These are phyloP conservation scores for Pelusios castaneus DNA, from an alignment of 2,113 vertebrate species.

Conservation along the genomic window DNA sequence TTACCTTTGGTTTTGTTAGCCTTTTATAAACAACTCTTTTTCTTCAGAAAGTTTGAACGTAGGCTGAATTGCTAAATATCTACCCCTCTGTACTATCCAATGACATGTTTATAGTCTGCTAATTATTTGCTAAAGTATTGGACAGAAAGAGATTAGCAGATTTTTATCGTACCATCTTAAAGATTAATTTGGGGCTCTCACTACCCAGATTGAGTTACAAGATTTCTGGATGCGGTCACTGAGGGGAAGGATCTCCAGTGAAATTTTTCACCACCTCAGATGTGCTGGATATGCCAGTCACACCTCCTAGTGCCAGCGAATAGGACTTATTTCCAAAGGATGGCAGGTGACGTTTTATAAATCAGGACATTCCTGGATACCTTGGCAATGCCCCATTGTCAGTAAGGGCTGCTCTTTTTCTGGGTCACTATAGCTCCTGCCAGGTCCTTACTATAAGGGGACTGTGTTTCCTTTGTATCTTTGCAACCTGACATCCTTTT, in stretches of 20 bases:
- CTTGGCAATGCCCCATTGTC: rapidly evolving
- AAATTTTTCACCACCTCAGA: background rate
- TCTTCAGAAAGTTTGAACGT: background rate
- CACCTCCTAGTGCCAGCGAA: background rate
- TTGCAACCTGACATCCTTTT: background rate
- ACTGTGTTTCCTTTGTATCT: background rate
- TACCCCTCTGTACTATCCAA: background rate
- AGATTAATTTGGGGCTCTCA: background rate
- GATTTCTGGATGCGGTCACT: background rate
- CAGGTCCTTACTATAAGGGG: background rate
- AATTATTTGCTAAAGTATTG: background rate
- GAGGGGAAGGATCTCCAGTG: background rate
- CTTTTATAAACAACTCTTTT: background rate
- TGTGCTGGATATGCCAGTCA: background rate
- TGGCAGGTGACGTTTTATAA: background rate
- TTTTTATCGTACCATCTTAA: background rate
- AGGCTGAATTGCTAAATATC: background rate
- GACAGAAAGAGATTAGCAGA: background rate
- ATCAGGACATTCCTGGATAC: background rate
- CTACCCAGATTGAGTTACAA: background rate
- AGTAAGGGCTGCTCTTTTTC: background rate
- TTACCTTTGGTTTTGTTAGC: slow-evolving; percentile 21
- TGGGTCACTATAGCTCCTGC: background rate
- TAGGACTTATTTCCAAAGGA: background rate
- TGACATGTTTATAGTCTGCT: background rate